A percentile compares a stretch with the other conserved stretches of the same genome.
phyloP scores from a whole-genome alignment of 2,797 vertebrate species.

The Ptychobarbus kaznakovi region DNA sequence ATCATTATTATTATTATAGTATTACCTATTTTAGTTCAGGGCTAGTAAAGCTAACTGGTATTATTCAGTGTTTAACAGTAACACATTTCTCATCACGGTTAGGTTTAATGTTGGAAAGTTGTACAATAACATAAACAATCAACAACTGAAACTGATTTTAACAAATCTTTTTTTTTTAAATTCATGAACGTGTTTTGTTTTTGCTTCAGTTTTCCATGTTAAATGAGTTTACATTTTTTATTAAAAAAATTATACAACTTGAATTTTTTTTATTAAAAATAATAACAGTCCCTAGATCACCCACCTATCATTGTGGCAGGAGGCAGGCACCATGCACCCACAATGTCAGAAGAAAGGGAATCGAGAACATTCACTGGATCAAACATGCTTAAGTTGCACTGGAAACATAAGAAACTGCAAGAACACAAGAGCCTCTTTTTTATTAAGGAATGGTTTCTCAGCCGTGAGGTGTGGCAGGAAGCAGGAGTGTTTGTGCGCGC shows the following conservation, averaged over 20 bases:
- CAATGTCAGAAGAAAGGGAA: neutral
- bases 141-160: neutral
- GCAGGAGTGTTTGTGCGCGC: constrained; percentile 9
- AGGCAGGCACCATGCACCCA: neutral
- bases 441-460: neutral
- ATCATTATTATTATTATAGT: neutral
- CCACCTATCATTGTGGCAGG: neutral
- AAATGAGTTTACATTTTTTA: neutral
- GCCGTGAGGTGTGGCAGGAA: constrained; percentile 36
- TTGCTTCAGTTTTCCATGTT: neutral
- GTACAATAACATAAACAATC: neutral
- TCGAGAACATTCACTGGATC: neutral
- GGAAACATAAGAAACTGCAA: neutral
- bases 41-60: neutral
- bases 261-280: neutral
- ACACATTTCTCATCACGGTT: too few species aligned
- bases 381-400: neutral
- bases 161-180: neutral
- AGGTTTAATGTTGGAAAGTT: neutral
- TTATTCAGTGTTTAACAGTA: neutral
- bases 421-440: neutral
- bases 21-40: neutral
- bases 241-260: neutral
- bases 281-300: neutral
- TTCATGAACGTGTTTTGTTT: neutral